Conservation (phyloP, 2,113 vertebrate genomes). For the Climacteris rufus region DNA sequence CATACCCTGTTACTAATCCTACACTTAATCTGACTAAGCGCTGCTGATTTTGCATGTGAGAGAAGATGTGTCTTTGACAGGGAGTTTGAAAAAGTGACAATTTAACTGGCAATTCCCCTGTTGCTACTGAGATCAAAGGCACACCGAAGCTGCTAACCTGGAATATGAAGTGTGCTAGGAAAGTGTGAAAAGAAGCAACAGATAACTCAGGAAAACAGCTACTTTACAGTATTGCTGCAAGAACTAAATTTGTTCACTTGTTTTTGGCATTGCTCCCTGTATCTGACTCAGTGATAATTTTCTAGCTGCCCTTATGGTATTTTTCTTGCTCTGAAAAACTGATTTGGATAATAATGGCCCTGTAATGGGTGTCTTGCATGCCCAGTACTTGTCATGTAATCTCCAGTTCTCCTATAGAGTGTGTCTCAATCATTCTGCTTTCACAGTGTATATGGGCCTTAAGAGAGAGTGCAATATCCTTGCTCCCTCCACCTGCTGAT, state of each 20-base stretch:
- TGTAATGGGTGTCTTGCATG: not conserved
- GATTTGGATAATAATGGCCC: not conserved
- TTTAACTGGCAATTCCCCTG: constrained; percentile 38
- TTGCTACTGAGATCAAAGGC: constrained; percentile 33
- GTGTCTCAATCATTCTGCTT: not conserved
- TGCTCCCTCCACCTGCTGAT: not conserved
- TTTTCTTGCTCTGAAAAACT: not conserved
- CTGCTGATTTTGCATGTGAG: constrained; percentile 20
- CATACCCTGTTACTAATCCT: constrained; percentile 20
- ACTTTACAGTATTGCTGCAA: not conserved
- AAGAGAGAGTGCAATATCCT: not conserved
- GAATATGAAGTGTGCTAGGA: not conserved
- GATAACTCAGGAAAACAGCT: constrained; percentile 9
- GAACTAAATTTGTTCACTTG: not conserved
- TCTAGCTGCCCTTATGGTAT: not conserved
- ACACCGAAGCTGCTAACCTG: constrained; percentile 36
- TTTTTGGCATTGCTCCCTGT: not conserved
- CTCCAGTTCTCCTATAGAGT: not conserved
- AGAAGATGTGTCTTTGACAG: constrained; percentile 18
- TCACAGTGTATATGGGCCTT: not conserved
- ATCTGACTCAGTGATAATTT: not conserved
- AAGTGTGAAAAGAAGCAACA: constrained; percentile 44
- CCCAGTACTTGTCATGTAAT: not conserved
- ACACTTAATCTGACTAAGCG: constrained; percentile 12
- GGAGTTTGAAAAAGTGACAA: constrained; percentile 27